Percentiles rank a stretch among this genome's conserved stretches.
Evolutionary conservation across 2,113 vertebrate genomes (phyloP).

Genomic region (Scalopus aquaticus): DNA sequence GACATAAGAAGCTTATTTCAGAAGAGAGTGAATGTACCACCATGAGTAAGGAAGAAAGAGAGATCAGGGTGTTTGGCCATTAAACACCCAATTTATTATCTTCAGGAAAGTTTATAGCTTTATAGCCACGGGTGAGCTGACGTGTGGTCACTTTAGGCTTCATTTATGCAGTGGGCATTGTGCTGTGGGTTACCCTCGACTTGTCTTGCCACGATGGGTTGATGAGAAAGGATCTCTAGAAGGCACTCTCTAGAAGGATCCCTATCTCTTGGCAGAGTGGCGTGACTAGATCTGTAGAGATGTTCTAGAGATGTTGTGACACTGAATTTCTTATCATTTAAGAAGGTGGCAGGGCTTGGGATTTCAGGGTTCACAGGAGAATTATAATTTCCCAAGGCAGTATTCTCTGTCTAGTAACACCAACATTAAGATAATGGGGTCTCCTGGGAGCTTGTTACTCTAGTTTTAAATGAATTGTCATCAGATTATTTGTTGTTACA

Average conservation of each 20-base stretch:
- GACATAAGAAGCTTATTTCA: not conserved
- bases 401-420: constrained; percentile 59
- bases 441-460: constrained; percentile 75
- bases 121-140: not conserved
- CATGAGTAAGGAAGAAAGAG: not conserved
- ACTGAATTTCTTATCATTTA: constrained; percentile 31
- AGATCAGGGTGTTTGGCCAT: not conserved
- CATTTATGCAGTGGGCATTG: not conserved
- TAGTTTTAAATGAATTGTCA: constrained; percentile 67
- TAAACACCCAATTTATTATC: not conserved
- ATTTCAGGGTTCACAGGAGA: constrained; percentile 48
- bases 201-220: not conserved
- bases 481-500: constrained; percentile 51
- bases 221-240: not conserved
- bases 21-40: not conserved
- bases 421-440: constrained; percentile 67
- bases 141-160: not conserved
- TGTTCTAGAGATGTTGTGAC: not conserved
- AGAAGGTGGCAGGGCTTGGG: not conserved
- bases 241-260: not conserved
- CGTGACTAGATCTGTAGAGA: not conserved
- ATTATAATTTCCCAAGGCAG: constrained; percentile 64
- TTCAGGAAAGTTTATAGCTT: not conserved
- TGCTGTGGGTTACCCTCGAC: not conserved
- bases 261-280: not conserved